Evolutionary conservation across 1,140 invertebrate species (phyloP).

Genomic region (Cherax quadricarinatus): DNA sequence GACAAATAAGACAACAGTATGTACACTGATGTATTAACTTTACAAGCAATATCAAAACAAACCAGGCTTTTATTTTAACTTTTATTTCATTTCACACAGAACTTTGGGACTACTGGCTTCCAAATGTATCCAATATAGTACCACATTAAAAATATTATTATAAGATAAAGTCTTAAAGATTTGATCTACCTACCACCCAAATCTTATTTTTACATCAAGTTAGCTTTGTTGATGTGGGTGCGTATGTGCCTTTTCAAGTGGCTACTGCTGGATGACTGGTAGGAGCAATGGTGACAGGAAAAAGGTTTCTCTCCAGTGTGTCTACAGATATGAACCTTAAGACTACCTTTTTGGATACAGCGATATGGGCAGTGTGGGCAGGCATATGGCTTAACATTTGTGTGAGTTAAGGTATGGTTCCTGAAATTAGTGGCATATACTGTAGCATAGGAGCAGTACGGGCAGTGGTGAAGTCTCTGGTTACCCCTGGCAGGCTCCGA

Average conservation of each 20-base stretch:
- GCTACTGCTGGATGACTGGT: slow-evolving; percentile 6
- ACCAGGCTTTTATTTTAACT: too few relatives aligned
- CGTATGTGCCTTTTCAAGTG: slow-evolving; percentile 8
- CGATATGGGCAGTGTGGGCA: slow-evolving; percentile 23
- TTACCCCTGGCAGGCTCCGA: neutral
- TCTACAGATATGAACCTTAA: slow-evolving; percentile 8
- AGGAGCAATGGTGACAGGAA: neutral
- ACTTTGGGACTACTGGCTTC: too few relatives aligned
- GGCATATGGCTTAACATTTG: slow-evolving; percentile 20
- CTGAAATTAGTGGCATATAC: slow-evolving; percentile 3
- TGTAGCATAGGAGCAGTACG: slow-evolving; percentile 8
- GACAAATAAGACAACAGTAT: too few relatives aligned
- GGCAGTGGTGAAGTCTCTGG: neutral
- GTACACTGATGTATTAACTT: too few relatives aligned
- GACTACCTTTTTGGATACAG: slow-evolving; percentile 11
- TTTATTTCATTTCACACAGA: too few relatives aligned
- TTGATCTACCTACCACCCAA: too few relatives aligned
- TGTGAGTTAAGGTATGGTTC: slow-evolving; percentile 16
- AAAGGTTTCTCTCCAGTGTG: slow-evolving; percentile 20
- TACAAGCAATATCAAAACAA: too few relatives aligned
- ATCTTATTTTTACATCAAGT: neutral
- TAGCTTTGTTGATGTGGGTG: neutral
- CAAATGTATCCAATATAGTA: neutral
- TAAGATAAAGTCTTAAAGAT: neutral
- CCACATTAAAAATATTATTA: neutral